A percentile compares a stretch with the other conserved stretches of the same genome.
These are phyloP conservation scores for Rutpela maculata DNA, from an alignment of 2,888 invertebrate genomes.

Conservation along the genomic window DNA sequence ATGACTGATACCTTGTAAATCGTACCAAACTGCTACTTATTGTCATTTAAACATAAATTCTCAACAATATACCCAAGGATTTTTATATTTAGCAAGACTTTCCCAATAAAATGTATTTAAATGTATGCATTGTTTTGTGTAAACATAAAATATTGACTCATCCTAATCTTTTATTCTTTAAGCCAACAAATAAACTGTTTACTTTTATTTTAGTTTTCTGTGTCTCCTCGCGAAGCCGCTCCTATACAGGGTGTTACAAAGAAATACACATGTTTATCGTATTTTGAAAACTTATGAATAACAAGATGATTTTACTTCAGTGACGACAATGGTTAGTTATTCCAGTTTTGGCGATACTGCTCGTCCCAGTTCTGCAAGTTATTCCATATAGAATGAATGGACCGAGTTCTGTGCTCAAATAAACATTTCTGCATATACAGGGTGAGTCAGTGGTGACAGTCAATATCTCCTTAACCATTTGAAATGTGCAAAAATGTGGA, in stretches of 20 bases:
- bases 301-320: no score
- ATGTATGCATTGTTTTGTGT: conserved; percentile 40
- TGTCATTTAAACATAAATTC: conserved; percentile 22
- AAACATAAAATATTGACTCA: conserved; percentile 42
- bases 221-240: conserved; percentile 4
- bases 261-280: no score
- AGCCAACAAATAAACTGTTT: conserved; percentile 16
- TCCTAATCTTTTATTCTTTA: conserved; percentile 26
- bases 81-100: conserved; percentile 39
- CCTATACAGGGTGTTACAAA: neutral
- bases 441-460: no score
- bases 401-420: no score
- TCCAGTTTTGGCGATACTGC: no score
- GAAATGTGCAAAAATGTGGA: no score
- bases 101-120: conserved; percentile 39
- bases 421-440: no score
- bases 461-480: no score
- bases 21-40: conserved; percentile 26
- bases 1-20: conserved; percentile 21
- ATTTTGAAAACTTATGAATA: no score
- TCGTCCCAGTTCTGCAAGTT: no score
- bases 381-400: no score
- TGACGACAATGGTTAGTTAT: no score
- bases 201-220: conserved; percentile 9
- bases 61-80: conserved; percentile 30